Percentiles rank a stretch among this genome's conserved stretches.
Conservation (phyloP, 92 coral and sea anemone species). For the Parazoanthus darwini region DNA sequence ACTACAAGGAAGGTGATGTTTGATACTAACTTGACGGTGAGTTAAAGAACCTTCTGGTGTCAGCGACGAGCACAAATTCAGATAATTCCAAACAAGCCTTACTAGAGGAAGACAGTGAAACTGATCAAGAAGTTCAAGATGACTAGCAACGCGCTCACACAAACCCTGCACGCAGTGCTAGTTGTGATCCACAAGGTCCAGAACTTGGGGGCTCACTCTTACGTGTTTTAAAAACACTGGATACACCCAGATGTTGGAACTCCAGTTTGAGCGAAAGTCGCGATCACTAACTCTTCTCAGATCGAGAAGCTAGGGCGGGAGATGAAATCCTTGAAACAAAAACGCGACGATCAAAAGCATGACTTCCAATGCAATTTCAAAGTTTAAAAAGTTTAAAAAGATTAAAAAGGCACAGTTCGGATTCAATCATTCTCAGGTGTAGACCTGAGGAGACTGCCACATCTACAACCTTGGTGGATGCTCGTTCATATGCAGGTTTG, state of each 20-base stretch:
- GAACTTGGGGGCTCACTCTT: no score
- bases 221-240: no score
- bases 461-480: constrained; percentile 23
- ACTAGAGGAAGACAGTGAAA: not conserved
- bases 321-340: not conserved
- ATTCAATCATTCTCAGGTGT: not conserved
- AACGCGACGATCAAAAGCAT: not conserved
- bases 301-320: not conserved
- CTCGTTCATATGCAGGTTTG: constrained; percentile 27
- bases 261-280: not conserved
- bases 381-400: no score
- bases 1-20: not conserved
- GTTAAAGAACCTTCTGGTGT: not conserved
- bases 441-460: constrained; percentile 5
- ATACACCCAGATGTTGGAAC: no score
- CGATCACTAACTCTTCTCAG: not conserved
- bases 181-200: no score
- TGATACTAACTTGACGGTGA: not conserved
- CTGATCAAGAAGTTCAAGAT: not conserved
- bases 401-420: no score
- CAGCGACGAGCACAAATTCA: not conserved
- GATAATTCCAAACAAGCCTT: not conserved
- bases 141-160: not conserved
- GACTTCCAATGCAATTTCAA: constrained; percentile 20
- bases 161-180: no score